A percentile compares a stretch with the other conserved stretches of the same genome.
phyloP scores from a whole-genome alignment of 2,888 invertebrate species.

The Odiellus spinosus region DNA sequence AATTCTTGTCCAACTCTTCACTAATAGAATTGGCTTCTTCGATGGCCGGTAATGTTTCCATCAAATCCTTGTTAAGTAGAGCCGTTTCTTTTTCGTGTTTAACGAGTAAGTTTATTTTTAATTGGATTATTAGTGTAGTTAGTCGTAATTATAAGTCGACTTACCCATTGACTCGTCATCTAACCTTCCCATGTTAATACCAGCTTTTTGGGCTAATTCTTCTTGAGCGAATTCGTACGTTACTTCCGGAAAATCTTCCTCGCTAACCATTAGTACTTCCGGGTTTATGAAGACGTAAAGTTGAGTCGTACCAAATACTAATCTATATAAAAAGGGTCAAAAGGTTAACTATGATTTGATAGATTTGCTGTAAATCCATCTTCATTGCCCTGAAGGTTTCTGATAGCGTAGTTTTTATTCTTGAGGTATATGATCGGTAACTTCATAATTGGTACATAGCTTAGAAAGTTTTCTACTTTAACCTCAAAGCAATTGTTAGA shows the following conservation, averaged over 20 bases:
- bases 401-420: no score
- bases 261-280: slow-evolving; percentile 23
- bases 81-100: slow-evolving; percentile 26
- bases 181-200: slow-evolving; percentile 21
- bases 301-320: slow-evolving; percentile 40
- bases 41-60: slow-evolving; percentile 37
- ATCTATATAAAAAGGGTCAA: slow-evolving; percentile 25
- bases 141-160: background rate
- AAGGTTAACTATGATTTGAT: slow-evolving; percentile 2
- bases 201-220: slow-evolving; percentile 36
- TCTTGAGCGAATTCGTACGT: slow-evolving; percentile 38
- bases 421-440: no score
- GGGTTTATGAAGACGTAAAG: slow-evolving; percentile 39
- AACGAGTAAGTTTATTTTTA: no score
- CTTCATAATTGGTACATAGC: no score
- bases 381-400: no score
- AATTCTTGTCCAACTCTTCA: slow-evolving; percentile 36
- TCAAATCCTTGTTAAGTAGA: slow-evolving; percentile 36
- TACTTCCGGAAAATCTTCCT: slow-evolving; percentile 28
- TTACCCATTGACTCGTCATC: slow-evolving; percentile 16
- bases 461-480: no score
- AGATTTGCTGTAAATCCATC: no score
- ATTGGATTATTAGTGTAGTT: no score
- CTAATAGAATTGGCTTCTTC: slow-evolving; percentile 40
- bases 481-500: no score